phyloP scores from a whole-genome alignment of 2,888 invertebrate genomes.

The Chorisops tibialis region DNA sequence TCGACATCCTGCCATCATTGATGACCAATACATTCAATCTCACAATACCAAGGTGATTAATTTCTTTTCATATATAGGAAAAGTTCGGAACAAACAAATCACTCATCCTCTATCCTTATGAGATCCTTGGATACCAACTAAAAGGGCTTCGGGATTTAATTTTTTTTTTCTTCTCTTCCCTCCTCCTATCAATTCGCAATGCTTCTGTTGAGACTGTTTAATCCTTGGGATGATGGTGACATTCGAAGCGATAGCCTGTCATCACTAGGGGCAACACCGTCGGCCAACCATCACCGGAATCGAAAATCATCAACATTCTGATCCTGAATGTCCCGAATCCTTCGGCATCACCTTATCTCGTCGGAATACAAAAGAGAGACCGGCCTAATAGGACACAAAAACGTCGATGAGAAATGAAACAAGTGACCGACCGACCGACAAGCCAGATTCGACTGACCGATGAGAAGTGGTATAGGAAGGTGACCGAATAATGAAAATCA shows the following conservation, averaged over 20 bases:
- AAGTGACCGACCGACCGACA: conserved; percentile 31
- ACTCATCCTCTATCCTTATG: not conserved
- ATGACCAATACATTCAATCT: not conserved
- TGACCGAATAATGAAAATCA: too few species aligned
- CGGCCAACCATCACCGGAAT: not conserved
- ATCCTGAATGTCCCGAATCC: not conserved
- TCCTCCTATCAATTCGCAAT: not conserved
- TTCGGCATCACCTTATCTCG: not conserved
- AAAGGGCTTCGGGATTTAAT: too few species aligned
- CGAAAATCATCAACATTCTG: too few species aligned
- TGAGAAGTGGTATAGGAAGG: too few species aligned
- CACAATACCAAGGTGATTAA: not conserved
- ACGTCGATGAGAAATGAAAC: conserved; percentile 33
- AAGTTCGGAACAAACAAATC: too few species aligned
- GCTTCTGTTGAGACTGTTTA: not conserved
- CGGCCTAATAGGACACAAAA: not conserved
- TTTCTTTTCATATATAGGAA: not conserved
- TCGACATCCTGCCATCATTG: too few species aligned
- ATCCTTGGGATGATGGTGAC: not conserved
- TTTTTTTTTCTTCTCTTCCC: not conserved
- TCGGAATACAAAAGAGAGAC: not conserved
- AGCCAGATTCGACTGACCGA: not conserved
- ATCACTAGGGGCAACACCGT: not conserved
- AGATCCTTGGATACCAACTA: not conserved
- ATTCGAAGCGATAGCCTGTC: not conserved